phyloP scores from a whole-genome alignment of 2,113 vertebrate genomes.

The Menura novaehollandiae region DNA sequence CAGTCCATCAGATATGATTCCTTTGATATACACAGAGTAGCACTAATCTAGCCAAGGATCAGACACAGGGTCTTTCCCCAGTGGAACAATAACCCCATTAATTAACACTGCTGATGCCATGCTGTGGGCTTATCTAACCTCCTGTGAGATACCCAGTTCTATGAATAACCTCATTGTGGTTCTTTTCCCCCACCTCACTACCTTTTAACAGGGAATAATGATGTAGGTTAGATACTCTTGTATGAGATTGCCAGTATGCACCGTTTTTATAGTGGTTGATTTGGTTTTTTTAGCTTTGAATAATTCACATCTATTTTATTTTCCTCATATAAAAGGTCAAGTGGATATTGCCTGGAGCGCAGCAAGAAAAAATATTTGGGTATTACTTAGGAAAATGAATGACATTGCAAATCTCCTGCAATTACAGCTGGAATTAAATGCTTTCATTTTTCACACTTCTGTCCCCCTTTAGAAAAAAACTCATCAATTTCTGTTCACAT shows the following conservation, averaged over 20 bases:
- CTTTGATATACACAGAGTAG: background rate
- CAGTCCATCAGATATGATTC: background rate
- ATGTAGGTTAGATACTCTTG: background rate
- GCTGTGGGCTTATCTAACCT: background rate
- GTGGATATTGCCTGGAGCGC: background rate
- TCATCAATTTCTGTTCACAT: background rate
- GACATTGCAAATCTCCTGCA: slow-evolving; percentile 24
- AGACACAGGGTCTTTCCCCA: background rate
- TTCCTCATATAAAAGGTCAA: background rate
- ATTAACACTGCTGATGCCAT: background rate
- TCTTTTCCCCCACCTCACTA: background rate
- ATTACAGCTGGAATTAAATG: slow-evolving; percentile 37
- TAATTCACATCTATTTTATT: background rate
- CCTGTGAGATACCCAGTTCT: background rate
- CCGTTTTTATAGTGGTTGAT: background rate
- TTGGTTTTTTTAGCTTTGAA: background rate
- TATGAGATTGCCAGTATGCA: background rate
- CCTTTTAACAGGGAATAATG: background rate
- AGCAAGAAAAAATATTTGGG: background rate
- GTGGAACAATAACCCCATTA: background rate
- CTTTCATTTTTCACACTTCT: background rate
- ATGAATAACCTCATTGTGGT: background rate
- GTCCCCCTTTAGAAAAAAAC: background rate
- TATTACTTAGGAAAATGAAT: slow-evolving; percentile 23
- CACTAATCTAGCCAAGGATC: background rate